Evolutionary conservation across 2,888 invertebrate species (phyloP).

Genomic region (Cataglyphis livida): DNA sequence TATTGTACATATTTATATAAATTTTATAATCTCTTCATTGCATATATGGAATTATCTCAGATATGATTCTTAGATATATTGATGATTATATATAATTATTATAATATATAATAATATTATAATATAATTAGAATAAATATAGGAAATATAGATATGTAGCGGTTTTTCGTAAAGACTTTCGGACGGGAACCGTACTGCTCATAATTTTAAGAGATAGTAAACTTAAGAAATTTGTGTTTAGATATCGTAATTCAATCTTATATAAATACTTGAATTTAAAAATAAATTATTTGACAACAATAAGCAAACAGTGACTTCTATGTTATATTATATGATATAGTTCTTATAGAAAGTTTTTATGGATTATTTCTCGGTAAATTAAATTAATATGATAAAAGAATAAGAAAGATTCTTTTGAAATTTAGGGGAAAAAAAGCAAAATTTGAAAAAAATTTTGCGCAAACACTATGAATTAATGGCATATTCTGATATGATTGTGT

Average conservation of each 20-base stretch:
- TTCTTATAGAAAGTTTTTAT: not conserved
- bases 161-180: constrained; percentile 31
- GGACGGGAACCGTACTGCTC: constrained; percentile 46
- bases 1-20: constrained; percentile 27
- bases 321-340: not conserved
- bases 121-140: constrained; percentile 11
- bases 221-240: not conserved
- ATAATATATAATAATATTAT: not conserved
- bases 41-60: constrained; percentile 21
- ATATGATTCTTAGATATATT: constrained; percentile 27
- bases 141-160: constrained; percentile 36
- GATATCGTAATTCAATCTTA: not conserved
- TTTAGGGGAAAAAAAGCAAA: not conserved
- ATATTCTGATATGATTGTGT: constrained; percentile 6
- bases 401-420: not conserved
- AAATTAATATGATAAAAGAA: constrained; percentile 7
- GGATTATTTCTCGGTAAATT: not conserved
- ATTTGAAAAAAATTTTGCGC: not conserved
- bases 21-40: constrained; percentile 3
- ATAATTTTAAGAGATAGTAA: constrained; percentile 9
- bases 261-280: not conserved
- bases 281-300: constrained; percentile 7
- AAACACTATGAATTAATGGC: constrained; percentile 13
- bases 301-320: not conserved
- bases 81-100: constrained; percentile 5